Percentiles rank a stretch among this genome's conserved stretches.
Evolutionary conservation across 1,140 invertebrate species (phyloP).

Genomic region (Drosophila repletoides): DNA sequence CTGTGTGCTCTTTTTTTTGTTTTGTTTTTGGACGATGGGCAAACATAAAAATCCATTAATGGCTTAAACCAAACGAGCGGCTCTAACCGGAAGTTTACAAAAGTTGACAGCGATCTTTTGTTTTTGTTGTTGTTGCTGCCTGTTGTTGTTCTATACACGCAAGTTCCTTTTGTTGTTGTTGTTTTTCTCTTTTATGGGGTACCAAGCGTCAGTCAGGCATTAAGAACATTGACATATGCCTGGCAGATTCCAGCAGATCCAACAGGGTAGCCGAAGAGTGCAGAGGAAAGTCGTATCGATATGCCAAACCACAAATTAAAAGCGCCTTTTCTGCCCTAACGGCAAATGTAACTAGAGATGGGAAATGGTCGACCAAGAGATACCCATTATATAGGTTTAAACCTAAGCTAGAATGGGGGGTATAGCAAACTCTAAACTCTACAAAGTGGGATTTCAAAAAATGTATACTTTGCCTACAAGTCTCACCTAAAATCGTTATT

Average conservation of each 20-base stretch:
- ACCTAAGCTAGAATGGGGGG: too few relatives aligned
- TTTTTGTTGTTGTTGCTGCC: constrained; percentile 4
- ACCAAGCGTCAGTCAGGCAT: constrained; percentile 62
- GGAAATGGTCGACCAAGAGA: neutral
- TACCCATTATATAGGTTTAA: too few relatives aligned
- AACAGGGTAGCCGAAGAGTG: neutral
- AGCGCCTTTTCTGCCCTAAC: constrained; percentile 30
- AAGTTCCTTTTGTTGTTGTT: constrained; percentile 6
- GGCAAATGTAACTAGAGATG: neutral
- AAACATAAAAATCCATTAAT: constrained; percentile 59
- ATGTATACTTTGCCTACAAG: too few relatives aligned
- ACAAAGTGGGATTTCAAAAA: too few relatives aligned
- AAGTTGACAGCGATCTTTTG: constrained; percentile 69
- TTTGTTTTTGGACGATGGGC: constrained; percentile 37
- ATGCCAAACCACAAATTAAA: constrained; percentile 60
- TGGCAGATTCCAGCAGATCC: constrained; percentile 49
- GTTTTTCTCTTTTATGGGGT: constrained; percentile 32
- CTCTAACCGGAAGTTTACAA: constrained; percentile 71
- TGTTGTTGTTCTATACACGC: constrained; percentile 27
- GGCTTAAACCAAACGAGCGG: constrained; percentile 58
- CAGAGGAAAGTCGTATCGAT: constrained; percentile 49
- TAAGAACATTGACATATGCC: constrained; percentile 73
- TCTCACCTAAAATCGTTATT: too few relatives aligned
- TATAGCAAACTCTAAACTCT: too few relatives aligned
- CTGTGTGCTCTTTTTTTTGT: constrained; percentile 2